Conservation (phyloP, 2,113 vertebrate species). For the Damaliscus lunatus region DNA sequence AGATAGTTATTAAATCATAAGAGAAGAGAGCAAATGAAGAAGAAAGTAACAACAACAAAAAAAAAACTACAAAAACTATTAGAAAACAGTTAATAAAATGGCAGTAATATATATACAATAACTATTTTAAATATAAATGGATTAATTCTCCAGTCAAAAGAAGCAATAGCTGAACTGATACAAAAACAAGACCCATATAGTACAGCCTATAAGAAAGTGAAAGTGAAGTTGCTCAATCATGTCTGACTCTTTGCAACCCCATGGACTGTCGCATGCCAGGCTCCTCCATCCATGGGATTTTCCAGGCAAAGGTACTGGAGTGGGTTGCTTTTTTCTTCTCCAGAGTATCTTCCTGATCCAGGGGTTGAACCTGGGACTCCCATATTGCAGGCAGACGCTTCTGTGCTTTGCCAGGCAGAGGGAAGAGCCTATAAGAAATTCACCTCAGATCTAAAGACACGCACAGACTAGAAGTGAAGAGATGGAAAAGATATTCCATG, state of each 20-base stretch:
- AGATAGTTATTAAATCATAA: not conserved
- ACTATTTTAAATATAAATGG: not conserved
- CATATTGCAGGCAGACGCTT: not conserved
- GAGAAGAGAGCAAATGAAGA: not conserved
- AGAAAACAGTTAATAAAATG: not conserved
- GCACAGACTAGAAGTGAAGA: not conserved
- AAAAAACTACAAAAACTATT: not conserved
- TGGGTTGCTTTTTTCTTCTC: not conserved
- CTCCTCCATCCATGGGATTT: not conserved
- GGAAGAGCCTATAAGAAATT: not conserved
- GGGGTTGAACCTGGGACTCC: not conserved
- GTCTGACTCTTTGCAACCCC: not conserved
- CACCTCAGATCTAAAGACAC: not conserved
- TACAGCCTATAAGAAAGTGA: not conserved
- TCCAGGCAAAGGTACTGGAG: not conserved
- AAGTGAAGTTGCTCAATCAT: not conserved
- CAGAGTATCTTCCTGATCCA: not conserved
- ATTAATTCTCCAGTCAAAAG: not conserved
- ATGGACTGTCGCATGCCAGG: not conserved
- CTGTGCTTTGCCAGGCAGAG: not conserved
- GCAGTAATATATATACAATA: not conserved
- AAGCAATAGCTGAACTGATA: not conserved
- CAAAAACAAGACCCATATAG: not conserved
- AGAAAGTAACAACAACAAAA: not conserved
- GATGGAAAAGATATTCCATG: not conserved